Conservation (phyloP, 2,113 vertebrate species). For the Globicephala melas region DNA sequence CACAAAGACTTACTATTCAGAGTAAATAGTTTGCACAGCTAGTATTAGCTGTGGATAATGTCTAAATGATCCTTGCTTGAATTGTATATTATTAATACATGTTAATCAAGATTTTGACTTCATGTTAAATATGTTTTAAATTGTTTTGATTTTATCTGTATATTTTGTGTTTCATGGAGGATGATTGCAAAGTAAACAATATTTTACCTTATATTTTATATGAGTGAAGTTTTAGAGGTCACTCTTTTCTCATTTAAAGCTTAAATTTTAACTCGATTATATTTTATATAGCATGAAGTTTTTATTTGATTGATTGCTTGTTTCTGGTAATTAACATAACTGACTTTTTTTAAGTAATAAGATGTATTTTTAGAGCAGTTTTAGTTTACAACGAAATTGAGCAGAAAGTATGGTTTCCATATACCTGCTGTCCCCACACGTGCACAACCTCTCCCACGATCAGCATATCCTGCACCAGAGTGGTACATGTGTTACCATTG, state of each 20-base stretch:
- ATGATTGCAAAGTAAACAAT: neutral
- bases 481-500: neutral
- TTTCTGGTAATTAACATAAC: neutral
- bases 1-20: neutral
- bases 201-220: neutral
- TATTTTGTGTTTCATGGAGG: neutral
- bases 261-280: neutral
- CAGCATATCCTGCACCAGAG: neutral
- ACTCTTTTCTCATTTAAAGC: neutral
- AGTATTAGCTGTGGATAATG: neutral
- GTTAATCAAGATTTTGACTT: neutral
- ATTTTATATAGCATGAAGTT: neutral
- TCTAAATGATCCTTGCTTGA: neutral
- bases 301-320: neutral
- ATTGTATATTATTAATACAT: neutral
- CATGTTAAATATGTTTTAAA: slow-evolving; percentile 26
- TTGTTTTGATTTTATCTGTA: neutral
- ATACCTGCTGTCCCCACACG: neutral
- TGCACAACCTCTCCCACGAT: neutral
- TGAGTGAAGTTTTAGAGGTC: neutral
- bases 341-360: neutral
- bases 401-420: neutral
- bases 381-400: neutral
- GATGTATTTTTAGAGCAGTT: neutral
- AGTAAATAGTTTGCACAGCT: neutral